These are phyloP conservation scores for Lophius piscatorius DNA, from an alignment of 2,113 vertebrate species.

Conservation along the genomic window DNA sequence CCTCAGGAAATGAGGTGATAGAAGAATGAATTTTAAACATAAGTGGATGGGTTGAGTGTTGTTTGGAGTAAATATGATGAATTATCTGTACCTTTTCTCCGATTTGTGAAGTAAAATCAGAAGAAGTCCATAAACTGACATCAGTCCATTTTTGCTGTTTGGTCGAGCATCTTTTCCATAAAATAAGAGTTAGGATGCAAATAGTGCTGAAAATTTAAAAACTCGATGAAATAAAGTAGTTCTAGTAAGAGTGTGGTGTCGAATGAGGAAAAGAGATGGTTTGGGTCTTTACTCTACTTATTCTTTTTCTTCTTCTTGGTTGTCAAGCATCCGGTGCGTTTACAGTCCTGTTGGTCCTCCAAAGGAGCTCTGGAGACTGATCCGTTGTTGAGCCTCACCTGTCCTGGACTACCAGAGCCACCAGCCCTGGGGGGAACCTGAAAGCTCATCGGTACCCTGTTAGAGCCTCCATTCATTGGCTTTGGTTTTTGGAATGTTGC, in stretches of 20 bases:
- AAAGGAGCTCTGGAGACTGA: not conserved
- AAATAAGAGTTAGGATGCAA: no score
- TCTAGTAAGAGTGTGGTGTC: not conserved
- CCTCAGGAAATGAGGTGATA: no score
- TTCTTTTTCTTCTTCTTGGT: conserved; percentile 65
- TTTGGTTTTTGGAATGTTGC: not conserved
- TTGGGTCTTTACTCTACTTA: conserved; percentile 25
- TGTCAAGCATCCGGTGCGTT: conserved; percentile 55
- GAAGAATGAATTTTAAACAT: no score
- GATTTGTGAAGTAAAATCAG: no score
- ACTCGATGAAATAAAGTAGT: no score
- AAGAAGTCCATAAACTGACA: no score
- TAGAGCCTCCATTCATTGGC: not conserved
- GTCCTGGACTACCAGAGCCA: conserved; percentile 9
- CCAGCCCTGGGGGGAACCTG: not conserved
- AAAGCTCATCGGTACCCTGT: not conserved
- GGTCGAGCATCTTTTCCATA: no score
- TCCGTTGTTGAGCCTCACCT: conserved; percentile 42
- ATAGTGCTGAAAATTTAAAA: no score
- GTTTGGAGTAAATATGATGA: no score
- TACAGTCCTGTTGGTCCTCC: conserved; percentile 32
- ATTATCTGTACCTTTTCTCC: no score
- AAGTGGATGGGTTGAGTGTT: no score
- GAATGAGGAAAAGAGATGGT: not conserved
- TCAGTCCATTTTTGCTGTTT: no score